phyloP scores from a whole-genome alignment of 2,113 vertebrate genomes.

The Nettapus auritus region DNA sequence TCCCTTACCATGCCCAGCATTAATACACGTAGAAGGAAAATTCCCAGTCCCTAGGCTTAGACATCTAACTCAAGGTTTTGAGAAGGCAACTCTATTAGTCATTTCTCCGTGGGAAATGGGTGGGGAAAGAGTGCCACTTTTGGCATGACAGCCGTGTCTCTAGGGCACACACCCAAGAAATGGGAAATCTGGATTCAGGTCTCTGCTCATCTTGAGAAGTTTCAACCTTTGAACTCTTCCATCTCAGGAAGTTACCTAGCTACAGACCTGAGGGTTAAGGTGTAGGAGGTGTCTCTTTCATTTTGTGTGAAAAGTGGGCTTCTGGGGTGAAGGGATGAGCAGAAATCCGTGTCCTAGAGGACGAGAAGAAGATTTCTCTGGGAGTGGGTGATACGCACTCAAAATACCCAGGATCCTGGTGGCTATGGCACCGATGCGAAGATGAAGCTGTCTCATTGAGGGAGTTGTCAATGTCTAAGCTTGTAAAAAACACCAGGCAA shows the following conservation, averaged over 20 bases:
- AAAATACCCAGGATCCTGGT: neutral
- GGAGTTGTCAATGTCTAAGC: neutral
- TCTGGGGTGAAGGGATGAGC: neutral
- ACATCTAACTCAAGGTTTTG: neutral
- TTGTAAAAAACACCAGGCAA: neutral
- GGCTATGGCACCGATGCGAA: neutral
- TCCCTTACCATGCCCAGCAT: neutral
- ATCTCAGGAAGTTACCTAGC: neutral
- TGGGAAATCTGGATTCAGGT: neutral
- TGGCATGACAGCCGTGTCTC: neutral
- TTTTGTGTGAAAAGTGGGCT: neutral
- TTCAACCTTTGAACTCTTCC: neutral
- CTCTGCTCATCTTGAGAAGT: neutral
- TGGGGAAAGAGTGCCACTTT: neutral
- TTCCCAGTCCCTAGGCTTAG: neutral
- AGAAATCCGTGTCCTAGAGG: neutral
- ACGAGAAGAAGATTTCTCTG: neutral
- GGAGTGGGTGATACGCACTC: rapidly evolving
- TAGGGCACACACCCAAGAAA: neutral
- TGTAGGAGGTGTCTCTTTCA: neutral
- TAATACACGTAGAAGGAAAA: neutral
- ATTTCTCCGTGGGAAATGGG: neutral
- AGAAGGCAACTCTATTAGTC: neutral
- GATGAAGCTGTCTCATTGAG: neutral
- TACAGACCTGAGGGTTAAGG: too few species aligned